Base-by-base conservation (phyloP, 2,888 invertebrate genomes). In the Chymomyza caudatula region DNA sequence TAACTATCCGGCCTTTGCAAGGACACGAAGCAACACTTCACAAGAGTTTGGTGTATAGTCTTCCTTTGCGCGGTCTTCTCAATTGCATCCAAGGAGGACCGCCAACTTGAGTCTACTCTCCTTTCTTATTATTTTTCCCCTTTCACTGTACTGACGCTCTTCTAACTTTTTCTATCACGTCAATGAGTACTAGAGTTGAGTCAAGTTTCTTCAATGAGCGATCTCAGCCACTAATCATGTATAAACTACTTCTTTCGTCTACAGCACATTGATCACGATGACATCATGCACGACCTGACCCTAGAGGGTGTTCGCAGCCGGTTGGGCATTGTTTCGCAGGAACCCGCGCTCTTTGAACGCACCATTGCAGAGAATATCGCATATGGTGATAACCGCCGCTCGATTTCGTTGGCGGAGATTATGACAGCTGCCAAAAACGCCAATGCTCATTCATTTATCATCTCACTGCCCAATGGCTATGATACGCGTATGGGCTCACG, bases 331-430 rank as follows among this genome's bases (percentile, higher is more conserved):
- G 94, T 97, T 4, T 95, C 96, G 0, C 97, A 97, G 88, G 97
- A 97, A 86, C 97, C 96, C 0, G 93, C 95, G 0, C 92, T 97
- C 0, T 97, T 97, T 89, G 95, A 96, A 86, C 92, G 95, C 52
- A 94, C 94, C 54, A 95, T 97, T 55, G 93, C 93, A 0, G 96
- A 97, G 83, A 97, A 97, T 88, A 97, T 97, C 80, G 94, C 95
- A 0, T 97, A 96, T 86, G 97, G 97, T 0, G 96, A 96, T 90
- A 96, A 95, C 87, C 92, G 91, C 0, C 91, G 95, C 0, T 72
- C 78, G 0, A 94, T 95, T 13, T 80, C 92, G 0, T 94, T 94
- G 88, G 92, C 93, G 4, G 95, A 96, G 85, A 93, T 96, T 52
- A 94, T 96, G 13, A 91, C 91, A 3, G 95, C 95, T 0, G 94